Evolutionary conservation across 2,797 vertebrate genomes (phyloP), one percentile per base, ranked within the genome.

Genomic region (Phrynocephalus forsythii): DNA sequence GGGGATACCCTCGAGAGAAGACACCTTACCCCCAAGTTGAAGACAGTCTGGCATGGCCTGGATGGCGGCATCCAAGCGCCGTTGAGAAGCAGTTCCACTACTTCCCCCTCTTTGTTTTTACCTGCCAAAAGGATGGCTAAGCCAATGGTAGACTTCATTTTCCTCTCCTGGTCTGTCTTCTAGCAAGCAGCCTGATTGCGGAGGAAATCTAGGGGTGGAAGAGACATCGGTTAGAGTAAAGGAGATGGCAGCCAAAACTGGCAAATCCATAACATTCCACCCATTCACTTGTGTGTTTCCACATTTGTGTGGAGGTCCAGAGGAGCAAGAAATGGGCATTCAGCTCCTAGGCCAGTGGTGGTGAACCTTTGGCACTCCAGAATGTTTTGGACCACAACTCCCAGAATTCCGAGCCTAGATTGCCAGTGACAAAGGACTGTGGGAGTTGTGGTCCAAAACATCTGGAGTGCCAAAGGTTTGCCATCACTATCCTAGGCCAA

Each of bases 61-160:
- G 60, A 63, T 18, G 20, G 56, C 38, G 3, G 38, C 38, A 44
- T 44, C 38, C 38, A 18, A 3, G 4, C 56, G 73, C 83, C 1
- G 0, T n/a, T 44, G 77, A 68, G 56, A 13, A 66, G 33, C 71
- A 76, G 81, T 78, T 85, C 75, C 20, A 78, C 63, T 67, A 33
- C 15, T 5, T 1, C 16, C 0, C 5, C 68, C 44, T 84, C 26
- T 56, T 15, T 1, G 5, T 50, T 30, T 63, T 83, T 97, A 97
- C 97, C 97, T 97, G 97, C 94, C 90, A 97, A 90, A 83, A 97
- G 91, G 87, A 97, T 89, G 76, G 94, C 80, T 0, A 97, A 90
- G 92, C 94, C 11, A 0, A 96, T 6, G 26, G 86, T 88, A 48
- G 95, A 94, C 33, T 97, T 96, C 97, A 97, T 96, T 92, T 88